Evolutionary conservation across 2,797 vertebrate species (phyloP), one percentile per base, ranked within the genome.

Genomic region (Acanthornis magna): DNA sequence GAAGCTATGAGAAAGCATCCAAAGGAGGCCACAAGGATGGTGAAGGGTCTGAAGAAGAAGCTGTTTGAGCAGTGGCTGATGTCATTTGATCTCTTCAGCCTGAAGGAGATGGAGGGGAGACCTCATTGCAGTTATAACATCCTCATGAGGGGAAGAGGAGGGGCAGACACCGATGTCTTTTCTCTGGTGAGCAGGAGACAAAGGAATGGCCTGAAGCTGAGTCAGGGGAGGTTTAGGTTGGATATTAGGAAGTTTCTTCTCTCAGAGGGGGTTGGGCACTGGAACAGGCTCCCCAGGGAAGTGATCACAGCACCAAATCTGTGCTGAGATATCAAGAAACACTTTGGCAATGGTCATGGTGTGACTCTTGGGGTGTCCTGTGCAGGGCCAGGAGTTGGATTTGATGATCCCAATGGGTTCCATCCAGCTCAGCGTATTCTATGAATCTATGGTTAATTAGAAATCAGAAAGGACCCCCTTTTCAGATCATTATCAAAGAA

Each of bases 51-150:
- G 40, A 29, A 74, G 26, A 36, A 70, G 42, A 62, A 32, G 50
- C 40, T 0, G 0, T 34, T 16, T 2, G 26, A 54, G 25, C 20
- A 70, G 14, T 2, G 3, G 55, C 13, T 70, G 40, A 77, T 20
- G 21, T 48, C 34, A 34, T 42, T 78, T 42, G 34, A 17, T 50
- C 36, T 71, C 6, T 63, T 78, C 7, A 42, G 17, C 26, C 34
- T 42, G 51, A 18, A 53, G 30, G 14, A 78, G 23, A 62, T 20
- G 19, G 21, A 78, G 30, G 27, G 8, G 26, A 71, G 8, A 22
- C 14, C 13, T 48, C 57, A 48, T 0, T 42, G 34, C 55, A 34
- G 42, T 53, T 48, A 36, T 21, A 70, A 13, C 8, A 15, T 34
- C 25, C 34, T 71, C 8, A 22, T 16, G 30, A 34, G 21, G 38